phyloP scores from a whole-genome alignment of 2,888 invertebrate species.

The Diarsia mendica region DNA sequence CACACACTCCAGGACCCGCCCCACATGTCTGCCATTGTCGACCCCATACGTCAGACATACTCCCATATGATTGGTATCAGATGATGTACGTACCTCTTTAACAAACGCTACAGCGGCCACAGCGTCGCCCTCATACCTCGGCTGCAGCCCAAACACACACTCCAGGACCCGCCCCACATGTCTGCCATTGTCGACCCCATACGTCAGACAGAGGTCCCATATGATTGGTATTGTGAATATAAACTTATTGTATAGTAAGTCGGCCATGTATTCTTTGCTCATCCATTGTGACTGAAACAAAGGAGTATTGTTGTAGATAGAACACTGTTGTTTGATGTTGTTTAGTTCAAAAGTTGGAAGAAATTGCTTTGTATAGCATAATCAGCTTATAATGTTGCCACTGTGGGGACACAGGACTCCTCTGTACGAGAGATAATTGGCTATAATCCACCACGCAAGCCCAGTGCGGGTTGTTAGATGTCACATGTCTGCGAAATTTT shows the following conservation, averaged over 20 bases:
- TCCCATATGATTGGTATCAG: not conserved
- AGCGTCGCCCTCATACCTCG: conserved; percentile 92
- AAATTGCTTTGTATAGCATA: not conserved
- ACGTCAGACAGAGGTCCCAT: conserved; percentile 94
- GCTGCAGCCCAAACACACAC: conserved; percentile 92
- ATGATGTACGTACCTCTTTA: conserved; percentile 91
- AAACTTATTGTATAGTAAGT: conserved; percentile 94
- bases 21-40: no score
- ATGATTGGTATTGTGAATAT: conserved; percentile 92
- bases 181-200: conserved; percentile 92
- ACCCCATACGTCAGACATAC: no score
- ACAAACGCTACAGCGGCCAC: conserved; percentile 88
- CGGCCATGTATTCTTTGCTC: conserved; percentile 91
- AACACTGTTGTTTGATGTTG: not conserved
- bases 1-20: no score
- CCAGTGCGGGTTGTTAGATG: no score
- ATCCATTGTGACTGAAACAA: conserved; percentile 90
- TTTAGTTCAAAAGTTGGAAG: not conserved
- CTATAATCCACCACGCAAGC: no score
- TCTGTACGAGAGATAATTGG: no score
- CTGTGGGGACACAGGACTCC: no score
- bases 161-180: conserved; percentile 92
- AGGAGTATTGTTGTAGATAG: not conserved
- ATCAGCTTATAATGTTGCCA: no score
- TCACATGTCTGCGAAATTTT: no score